Percentiles rank a stretch among this genome's conserved stretches.
phyloP scores from a whole-genome alignment of 2,797 vertebrate species.

The Cygnus olor region DNA sequence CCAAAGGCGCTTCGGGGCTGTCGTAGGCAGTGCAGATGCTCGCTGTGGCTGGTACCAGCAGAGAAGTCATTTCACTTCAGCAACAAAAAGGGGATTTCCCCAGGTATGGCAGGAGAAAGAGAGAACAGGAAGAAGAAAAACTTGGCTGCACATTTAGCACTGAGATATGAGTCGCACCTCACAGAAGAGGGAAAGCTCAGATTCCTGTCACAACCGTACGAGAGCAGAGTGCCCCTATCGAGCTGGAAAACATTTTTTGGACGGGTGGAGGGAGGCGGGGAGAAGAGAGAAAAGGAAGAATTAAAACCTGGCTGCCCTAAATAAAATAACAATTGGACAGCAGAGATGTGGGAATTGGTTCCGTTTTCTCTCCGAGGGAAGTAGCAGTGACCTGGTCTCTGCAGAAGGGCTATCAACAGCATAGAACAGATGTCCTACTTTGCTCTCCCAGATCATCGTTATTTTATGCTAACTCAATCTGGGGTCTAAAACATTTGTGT shows the following conservation, averaged over 20 bases:
- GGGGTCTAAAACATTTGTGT: not conserved
- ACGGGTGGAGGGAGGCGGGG: not conserved
- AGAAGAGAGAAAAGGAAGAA: not conserved
- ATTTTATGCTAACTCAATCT: not conserved
- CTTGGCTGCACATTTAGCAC: not conserved
- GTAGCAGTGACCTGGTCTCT: not conserved
- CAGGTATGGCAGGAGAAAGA: too few relatives aligned
- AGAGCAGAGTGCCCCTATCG: not conserved
- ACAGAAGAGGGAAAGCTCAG: not conserved
- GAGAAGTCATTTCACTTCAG: not conserved
- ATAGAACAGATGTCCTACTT: not conserved
- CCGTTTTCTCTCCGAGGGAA: not conserved
- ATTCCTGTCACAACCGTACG: not conserved
- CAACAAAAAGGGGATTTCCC: not conserved
- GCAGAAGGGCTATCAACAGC: not conserved
- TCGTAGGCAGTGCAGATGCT: accelerated
- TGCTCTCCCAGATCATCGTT: not conserved
- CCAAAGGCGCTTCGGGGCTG: not conserved
- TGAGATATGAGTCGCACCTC: not conserved
- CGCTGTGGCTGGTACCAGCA: too few relatives aligned
- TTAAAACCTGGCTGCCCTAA: too few relatives aligned
- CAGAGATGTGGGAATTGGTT: not conserved
- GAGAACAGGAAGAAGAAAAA: too few relatives aligned
- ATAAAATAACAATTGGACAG: not conserved
- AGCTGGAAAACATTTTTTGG: too few relatives aligned